Evolutionary conservation across 2,113 vertebrate species (phyloP), one percentile per base, ranked within the genome.

Genomic region (Loxodonta africana): DNA sequence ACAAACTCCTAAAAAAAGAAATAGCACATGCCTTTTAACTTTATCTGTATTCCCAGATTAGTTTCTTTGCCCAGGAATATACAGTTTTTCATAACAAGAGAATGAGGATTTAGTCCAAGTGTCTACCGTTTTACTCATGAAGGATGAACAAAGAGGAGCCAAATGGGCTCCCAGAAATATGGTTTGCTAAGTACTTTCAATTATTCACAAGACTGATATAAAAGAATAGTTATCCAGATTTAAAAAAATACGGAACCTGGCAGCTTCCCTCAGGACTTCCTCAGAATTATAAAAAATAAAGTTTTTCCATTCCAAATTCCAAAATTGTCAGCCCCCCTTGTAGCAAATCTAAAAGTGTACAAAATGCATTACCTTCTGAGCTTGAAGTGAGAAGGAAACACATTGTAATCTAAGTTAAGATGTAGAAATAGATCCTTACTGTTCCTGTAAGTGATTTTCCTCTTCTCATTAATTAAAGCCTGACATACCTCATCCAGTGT

Each of bases 401-500:
- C 5, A 53, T 89, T 95, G 96, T 83, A 86, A 84, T 63, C 37
- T 18, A 77, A 86, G n/a, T 80, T 37, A 92, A 88, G 48, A 67
- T 67, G 57, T 17, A 60, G 76, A 83, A 78, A 73, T 60, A 83
- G 76, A 91, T 21, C 51, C 33, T 20, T 60, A 20, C 28, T 46
- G 21, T 95, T 96, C 84, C 74, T 69, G 8, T 74, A 91, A 90
- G 33, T 67, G 37, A 77, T 93, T 84, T 96, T 44, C 74, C 41
- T 89, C 88, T 97, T 74, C 51, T 94, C 67, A 71, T 82, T 94
- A 80, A 81, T 97, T 89, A 88, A 89, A 96, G 81, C 88, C 60
- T 92, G 28, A 90, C 46, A 83, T 69, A 26, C 18, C 48, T 9
- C 57, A 8, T 71, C 80, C 4, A 62, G 78, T 82, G 14, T 95